These are phyloP conservation scores for Avahi laniger DNA, from an alignment of 2,797 vertebrate genomes.

Conservation along the genomic window DNA sequence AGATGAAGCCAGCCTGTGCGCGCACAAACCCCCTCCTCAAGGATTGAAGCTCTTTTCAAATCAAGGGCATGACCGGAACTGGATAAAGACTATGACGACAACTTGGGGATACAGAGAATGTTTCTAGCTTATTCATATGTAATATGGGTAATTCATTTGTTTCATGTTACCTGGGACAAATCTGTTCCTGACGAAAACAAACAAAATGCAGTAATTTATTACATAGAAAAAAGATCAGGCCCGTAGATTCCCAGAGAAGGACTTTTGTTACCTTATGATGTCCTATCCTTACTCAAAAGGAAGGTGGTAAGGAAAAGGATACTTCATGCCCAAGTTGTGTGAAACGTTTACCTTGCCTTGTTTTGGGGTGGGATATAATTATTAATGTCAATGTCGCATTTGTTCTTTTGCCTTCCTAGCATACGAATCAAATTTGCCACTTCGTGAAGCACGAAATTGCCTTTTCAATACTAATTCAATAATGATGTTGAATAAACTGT, in stretches of 20 bases:
- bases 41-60: background rate
- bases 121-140: background rate
- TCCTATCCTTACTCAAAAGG: background rate
- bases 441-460: constrained; percentile 83
- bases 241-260: background rate
- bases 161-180: background rate
- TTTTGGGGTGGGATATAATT: constrained; percentile 42
- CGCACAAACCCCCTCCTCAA: background rate
- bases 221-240: background rate
- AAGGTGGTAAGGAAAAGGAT: background rate
- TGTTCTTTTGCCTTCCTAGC: constrained; percentile 76
- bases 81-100: background rate
- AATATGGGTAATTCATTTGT: background rate
- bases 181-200: background rate
- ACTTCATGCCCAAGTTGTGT: background rate
- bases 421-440: constrained; percentile 83
- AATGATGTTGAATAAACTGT: constrained; percentile 74
- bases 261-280: background rate
- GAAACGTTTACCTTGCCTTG: constrained; percentile 31
- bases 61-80: background rate
- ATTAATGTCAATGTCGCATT: constrained; percentile 69
- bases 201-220: background rate
- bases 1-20: background rate
- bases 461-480: constrained; percentile 85
- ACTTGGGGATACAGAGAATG: background rate